These are phyloP conservation scores for human DNA, from an alignment of 2,113 vertebrate species.

Conservation along the genomic window DNA sequence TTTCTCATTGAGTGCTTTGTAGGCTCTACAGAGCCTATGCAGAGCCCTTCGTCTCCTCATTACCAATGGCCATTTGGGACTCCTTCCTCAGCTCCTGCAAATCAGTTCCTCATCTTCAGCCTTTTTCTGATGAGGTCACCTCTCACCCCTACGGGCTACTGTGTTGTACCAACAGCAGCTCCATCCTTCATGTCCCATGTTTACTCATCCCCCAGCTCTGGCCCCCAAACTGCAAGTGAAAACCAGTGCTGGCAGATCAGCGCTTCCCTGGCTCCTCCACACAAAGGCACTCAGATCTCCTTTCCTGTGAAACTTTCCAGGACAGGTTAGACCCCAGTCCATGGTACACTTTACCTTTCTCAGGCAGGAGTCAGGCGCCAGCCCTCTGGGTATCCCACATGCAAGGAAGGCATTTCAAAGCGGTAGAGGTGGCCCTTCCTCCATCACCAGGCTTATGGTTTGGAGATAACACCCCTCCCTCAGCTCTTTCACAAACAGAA, in stretches of 20 bases:
- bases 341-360: background rate
- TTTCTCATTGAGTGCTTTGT: background rate
- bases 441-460: no score
- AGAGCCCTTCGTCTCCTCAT: background rate
- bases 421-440: background rate
- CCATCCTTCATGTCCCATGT: fast-evolving
- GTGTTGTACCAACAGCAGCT: background rate
- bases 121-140: background rate
- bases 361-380: background rate
- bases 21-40: background rate
- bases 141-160: background rate
- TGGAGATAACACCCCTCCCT: background rate
- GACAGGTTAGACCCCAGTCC: background rate
- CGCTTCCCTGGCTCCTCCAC: background rate
- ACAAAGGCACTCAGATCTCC: background rate
- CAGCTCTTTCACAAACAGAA: background rate
- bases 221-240: background rate
- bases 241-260: background rate
- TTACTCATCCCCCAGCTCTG: background rate
- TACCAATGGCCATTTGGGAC: background rate
- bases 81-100: background rate
- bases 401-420: background rate
- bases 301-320: background rate
- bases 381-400: background rate
- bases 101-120: background rate